These are phyloP conservation scores for Amblyopsis rosae DNA, from an alignment of 2,113 vertebrate genomes.

Conservation along the genomic window DNA sequence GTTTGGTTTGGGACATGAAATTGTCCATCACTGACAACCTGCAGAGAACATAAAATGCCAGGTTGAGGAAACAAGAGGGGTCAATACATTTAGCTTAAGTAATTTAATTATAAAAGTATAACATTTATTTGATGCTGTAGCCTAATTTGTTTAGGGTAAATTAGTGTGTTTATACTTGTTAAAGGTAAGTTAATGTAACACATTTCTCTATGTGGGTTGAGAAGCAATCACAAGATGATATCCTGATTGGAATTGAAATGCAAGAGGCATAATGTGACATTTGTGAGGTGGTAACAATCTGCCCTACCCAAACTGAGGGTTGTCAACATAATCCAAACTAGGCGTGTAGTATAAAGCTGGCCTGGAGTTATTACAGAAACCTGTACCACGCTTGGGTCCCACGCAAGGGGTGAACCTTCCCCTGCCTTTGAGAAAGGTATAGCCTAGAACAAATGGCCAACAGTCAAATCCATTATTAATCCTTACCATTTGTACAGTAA, in stretches of 20 bases:
- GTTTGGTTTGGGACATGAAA: constrained; percentile 54
- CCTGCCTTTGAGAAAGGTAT: constrained; percentile 18
- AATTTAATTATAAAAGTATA: no score
- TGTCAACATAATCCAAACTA: constrained; percentile 46
- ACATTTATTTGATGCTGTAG: no score
- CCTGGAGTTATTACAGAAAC: constrained; percentile 57
- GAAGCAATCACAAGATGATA: neutral
- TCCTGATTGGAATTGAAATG: neutral
- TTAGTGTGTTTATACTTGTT: no score
- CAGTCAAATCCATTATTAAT: constrained; percentile 1
- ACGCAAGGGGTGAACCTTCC: constrained; percentile 18
- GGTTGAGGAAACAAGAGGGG: neutral
- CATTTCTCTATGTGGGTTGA: no score
- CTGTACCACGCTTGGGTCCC: constrained; percentile 31
- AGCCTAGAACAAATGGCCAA: neutral
- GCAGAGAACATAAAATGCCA: constrained; percentile 22
- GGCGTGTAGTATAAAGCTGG: constrained; percentile 52
- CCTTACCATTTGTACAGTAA: neutral
- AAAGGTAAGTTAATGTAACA: no score
- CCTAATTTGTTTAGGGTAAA: no score
- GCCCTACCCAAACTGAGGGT: constrained; percentile 55
- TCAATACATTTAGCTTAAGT: no score
- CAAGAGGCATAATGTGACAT: neutral
- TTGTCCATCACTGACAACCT: constrained; percentile 53
- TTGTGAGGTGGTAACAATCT: neutral